phyloP scores from a whole-genome alignment of 2,113 vertebrate genomes.

The Psittacara wagleri region DNA sequence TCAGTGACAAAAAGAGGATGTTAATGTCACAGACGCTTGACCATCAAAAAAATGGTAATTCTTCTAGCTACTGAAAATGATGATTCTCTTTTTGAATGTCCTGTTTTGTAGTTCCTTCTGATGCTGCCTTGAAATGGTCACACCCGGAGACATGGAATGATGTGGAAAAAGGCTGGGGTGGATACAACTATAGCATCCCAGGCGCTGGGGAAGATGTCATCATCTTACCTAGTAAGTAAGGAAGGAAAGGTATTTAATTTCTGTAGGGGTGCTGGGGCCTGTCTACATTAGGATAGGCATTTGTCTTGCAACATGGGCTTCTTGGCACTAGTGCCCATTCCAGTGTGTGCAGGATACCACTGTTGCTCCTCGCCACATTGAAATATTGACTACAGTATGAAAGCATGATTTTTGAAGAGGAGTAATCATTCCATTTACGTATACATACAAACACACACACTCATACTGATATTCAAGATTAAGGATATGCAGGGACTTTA shows the following conservation, averaged over 20 bases:
- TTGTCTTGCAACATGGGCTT: not conserved
- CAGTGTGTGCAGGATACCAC: not conserved
- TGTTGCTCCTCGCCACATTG: rapidly evolving
- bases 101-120: conserved; percentile 53
- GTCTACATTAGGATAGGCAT: rapidly evolving
- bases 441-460: rapidly evolving
- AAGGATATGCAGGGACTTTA: not conserved
- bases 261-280: not conserved
- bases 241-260: not conserved
- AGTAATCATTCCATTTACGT: not conserved
- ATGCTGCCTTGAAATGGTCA: conserved; percentile 68
- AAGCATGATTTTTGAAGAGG: not conserved
- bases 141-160: conserved; percentile 65
- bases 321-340: not conserved
- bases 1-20: not conserved
- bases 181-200: conserved; percentile 48
- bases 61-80: not conserved
- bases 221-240: conserved; percentile 73
- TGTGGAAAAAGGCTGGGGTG: conserved; percentile 70
- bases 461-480: not conserved
- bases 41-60: not conserved
- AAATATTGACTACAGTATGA: not conserved
- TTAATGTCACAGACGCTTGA: not conserved
- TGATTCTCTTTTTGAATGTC: not conserved
- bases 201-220: conserved; percentile 71